Evolutionary conservation across 2,888 invertebrate species (phyloP), one percentile per base, ranked within the genome.

Genomic region (Periphyllus acericola): DNA sequence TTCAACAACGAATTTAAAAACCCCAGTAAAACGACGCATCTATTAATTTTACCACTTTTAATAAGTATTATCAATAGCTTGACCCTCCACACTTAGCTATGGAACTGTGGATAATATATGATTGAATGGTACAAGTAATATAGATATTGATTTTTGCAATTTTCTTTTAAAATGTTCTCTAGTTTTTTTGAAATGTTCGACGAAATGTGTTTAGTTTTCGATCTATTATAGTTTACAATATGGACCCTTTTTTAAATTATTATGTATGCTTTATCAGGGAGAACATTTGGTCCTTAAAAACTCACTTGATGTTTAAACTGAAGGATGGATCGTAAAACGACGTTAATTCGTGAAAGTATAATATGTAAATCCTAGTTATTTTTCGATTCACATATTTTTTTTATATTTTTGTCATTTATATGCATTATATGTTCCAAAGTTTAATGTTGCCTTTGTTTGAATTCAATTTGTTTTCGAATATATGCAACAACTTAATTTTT

Each of bases 391-490:
- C 34, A 11, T 9, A 80, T 11, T 36, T 83, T 19, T 68, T 34
- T 3, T 32, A 14, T 71, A 6, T 1, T 60, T 55, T 71, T 60
- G 9, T 6, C 76, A 36, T 32, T 21, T 36, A 76, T 71, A 52
- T 36, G 34, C 21, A 78, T 71, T 79, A 71, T 71, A 85, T 79
- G 79, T 52, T 14, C 36, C n/a, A 55, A 79, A 79, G n/a, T 85
- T 79, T 79, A 85, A 85, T 36, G 36, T 52, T 25, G 68, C 21
- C 19, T 78, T 71, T 52, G 46, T 46, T 79, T 36, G 71, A 79
- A 85, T 85, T 85, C 79, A 36, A 52, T 78, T 71, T 29, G n/a
- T 85, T 79, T 34, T n/a, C 36, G 17, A 68, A 85, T 78, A 68
- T 68, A 84, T 36, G 19, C 5, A 19, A 60, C 68, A 78, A 55